A percentile compares a stretch with the other conserved stretches of the same genome.
Conservation (phyloP, 2,113 vertebrate species). For the Malurus melanocephalus region DNA sequence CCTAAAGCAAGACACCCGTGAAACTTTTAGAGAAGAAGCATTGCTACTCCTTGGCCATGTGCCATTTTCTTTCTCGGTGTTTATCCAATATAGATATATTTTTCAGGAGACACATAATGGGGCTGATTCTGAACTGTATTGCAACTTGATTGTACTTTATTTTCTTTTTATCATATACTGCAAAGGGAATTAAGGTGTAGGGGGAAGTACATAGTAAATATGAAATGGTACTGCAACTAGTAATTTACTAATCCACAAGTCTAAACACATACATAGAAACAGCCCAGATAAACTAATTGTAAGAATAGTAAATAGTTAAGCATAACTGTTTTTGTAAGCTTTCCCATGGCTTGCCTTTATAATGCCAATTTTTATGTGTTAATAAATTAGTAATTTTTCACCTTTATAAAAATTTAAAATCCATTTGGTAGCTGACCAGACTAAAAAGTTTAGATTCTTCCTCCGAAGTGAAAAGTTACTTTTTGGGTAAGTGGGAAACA, state of each 20-base stretch:
- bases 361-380: neutral
- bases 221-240: neutral
- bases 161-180: neutral
- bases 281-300: neutral
- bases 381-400: neutral
- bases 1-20: fast-evolving
- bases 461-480: neutral
- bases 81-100: neutral
- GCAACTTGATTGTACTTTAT: neutral
- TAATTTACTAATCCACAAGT: neutral
- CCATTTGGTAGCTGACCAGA: neutral
- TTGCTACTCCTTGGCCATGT: neutral
- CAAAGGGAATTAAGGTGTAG: neutral
- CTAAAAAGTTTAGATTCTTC: neutral
- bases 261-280: neutral
- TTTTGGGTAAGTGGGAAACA: neutral
- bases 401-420: neutral
- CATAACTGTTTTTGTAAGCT: neutral
- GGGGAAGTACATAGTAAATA: neutral
- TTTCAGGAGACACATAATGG: neutral
- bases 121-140: neutral
- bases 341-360: neutral
- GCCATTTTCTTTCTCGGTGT: neutral
- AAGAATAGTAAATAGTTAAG: neutral
- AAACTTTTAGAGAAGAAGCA: neutral